phyloP scores from a whole-genome alignment of 64 coral and sea anemone genomes.

The Stichodactyla helianthus region DNA sequence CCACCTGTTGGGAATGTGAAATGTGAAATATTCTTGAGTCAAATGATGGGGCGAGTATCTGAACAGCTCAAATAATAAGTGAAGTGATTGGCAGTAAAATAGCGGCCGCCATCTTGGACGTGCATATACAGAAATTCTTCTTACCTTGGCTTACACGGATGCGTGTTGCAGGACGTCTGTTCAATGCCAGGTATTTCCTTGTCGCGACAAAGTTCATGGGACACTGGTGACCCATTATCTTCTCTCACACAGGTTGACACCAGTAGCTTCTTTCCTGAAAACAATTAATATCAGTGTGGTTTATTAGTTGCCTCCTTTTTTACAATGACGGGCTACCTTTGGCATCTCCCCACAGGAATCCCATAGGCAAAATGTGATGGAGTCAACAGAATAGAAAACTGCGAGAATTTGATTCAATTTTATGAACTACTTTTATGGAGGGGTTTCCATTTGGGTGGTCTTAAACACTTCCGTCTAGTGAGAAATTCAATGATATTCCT shows the following conservation, averaged over 20 bases:
- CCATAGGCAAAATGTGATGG: neutral
- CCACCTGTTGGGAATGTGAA: constrained; percentile 18
- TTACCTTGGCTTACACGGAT: constrained; percentile 7
- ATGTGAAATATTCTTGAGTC: neutral
- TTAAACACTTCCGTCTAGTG: neutral
- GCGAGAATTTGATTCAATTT: no score
- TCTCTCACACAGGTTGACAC: neutral
- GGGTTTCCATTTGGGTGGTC: neutral
- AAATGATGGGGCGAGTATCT: no score
- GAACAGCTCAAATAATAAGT: no score
- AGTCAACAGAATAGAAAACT: neutral
- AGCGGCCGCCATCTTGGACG: no score
- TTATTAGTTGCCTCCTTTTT: neutral
- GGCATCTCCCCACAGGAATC: neutral
- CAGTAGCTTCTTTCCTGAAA: neutral
- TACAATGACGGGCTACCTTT: neutral
- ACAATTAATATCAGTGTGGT: neutral
- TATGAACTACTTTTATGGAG: neutral
- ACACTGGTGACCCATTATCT: constrained; percentile 1
- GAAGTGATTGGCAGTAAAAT: no score
- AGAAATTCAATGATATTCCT: neutral
- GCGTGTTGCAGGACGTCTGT: neutral
- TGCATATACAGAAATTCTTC: neutral
- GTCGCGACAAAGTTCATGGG: neutral
- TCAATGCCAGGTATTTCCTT: neutral